A percentile compares a stretch with the other conserved stretches of the same genome.
phyloP scores from a whole-genome alignment of 1,140 invertebrate genomes.

The Panagrolaimus sp. region DNA sequence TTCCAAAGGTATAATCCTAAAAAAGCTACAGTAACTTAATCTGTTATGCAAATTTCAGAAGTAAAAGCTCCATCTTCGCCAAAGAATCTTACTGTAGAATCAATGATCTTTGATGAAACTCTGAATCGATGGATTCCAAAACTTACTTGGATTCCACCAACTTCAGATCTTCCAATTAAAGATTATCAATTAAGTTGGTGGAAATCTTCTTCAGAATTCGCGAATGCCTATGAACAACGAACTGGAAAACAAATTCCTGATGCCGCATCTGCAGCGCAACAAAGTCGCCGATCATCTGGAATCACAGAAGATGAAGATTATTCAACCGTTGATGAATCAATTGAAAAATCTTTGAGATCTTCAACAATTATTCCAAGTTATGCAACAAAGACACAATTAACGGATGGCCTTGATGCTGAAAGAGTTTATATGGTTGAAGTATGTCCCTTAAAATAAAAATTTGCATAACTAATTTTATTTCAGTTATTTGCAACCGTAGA shows the following conservation, averaged over 20 bases:
- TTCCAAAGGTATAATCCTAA: conserved; percentile 36
- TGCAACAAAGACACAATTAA: conserved; percentile 31
- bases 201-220: conserved; percentile 26
- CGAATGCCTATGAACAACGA: conserved; percentile 32
- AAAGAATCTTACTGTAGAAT: conserved; percentile 42
- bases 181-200: conserved; percentile 44
- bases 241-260: conserved; percentile 3
- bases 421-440: conserved; percentile 52
- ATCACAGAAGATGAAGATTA: conserved; percentile 27
- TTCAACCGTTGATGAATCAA: conserved; percentile 33
- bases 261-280: conserved; percentile 17
- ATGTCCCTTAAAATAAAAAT: not conserved
- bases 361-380: conserved; percentile 38
- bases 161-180: conserved; percentile 51
- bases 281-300: not conserved
- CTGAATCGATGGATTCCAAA: conserved; percentile 27
- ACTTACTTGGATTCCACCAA: conserved; percentile 45
- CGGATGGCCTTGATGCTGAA: conserved; percentile 31
- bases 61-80: conserved; percentile 46
- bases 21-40: not conserved
- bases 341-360: conserved; percentile 5
- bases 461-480: conserved; percentile 12
- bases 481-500: conserved; percentile 49
- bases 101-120: conserved; percentile 13
- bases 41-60: conserved; percentile 20